A percentile compares a stretch with the other conserved stretches of the same genome.
These are phyloP conservation scores for Acronicta psi DNA, from an alignment of 2,888 invertebrate genomes.

Conservation along the genomic window DNA sequence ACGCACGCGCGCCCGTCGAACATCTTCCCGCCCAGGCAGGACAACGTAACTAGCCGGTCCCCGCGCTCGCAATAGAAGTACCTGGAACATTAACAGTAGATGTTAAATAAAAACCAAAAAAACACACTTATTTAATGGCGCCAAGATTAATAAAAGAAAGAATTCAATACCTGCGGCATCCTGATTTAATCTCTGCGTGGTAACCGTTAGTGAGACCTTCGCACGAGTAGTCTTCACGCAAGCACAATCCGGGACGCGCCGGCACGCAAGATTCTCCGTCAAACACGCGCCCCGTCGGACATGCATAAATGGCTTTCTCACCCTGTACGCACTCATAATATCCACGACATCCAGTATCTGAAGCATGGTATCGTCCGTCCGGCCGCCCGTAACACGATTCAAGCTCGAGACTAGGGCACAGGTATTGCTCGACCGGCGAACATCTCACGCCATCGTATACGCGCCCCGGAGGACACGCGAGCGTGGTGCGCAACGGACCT, in stretches of 20 bases:
- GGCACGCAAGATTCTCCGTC: conserved; percentile 89
- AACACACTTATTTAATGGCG: no score
- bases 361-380: conserved; percentile 88
- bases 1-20: conserved; percentile 90
- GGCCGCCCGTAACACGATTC: conserved; percentile 86
- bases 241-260: conserved; percentile 72
- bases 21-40: conserved; percentile 88
- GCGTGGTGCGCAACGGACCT: conserved; percentile 74
- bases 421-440: conserved; percentile 69
- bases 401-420: conserved; percentile 84
- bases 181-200: conserved; percentile 86
- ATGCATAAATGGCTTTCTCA: conserved; percentile 89
- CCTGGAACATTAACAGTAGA: conserved; percentile 63
- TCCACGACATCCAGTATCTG: conserved; percentile 87
- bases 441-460: conserved; percentile 85
- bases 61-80: conserved; percentile 90
- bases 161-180: conserved; percentile 81
- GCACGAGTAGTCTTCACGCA: conserved; percentile 82
- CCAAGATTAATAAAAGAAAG: neutral
- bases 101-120: neutral
- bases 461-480: conserved; percentile 77
- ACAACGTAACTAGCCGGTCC: conserved; percentile 87
- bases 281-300: conserved; percentile 85
- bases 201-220: conserved; percentile 87
- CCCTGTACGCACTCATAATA: conserved; percentile 89